phyloP scores from a whole-genome alignment of 1,140 invertebrate species.

The Caenorhabditis tropicalis region DNA sequence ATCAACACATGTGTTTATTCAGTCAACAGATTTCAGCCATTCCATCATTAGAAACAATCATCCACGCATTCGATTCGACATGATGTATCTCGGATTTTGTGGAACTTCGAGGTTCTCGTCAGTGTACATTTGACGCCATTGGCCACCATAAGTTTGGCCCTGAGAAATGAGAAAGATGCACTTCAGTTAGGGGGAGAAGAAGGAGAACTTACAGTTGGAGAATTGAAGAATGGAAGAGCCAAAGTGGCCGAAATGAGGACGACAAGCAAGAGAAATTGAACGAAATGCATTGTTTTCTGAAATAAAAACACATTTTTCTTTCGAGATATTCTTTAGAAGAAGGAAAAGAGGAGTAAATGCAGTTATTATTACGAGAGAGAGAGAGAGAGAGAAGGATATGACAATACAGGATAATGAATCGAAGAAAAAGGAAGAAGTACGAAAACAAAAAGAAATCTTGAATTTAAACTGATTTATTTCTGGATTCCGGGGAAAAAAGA shows the following conservation, averaged over 20 bases:
- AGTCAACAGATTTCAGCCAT: too few relatives aligned
- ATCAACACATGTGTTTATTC: conserved; percentile 13
- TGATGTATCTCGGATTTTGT: conserved; percentile 34
- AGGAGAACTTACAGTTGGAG: conserved; percentile 8
- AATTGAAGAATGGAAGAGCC: conserved; percentile 33
- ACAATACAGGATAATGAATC: background rate
- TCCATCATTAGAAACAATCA: too few relatives aligned
- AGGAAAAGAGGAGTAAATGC: background rate
- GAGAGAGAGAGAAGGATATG: background rate
- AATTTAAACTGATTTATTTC: background rate
- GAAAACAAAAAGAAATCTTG: background rate
- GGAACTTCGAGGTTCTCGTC: conserved; percentile 17
- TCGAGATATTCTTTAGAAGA: background rate
- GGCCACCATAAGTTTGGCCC: conserved; percentile 20
- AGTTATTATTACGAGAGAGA: background rate
- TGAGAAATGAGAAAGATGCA: too few relatives aligned
- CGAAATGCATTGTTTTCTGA: conserved; percentile 23
- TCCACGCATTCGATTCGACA: conserved; percentile 35
- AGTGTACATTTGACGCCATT: conserved; percentile 43
- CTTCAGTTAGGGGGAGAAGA: too few relatives aligned
- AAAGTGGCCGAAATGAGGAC: conserved; percentile 1
- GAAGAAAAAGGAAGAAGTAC: background rate
- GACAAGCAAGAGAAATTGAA: conserved; percentile 23
- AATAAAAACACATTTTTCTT: background rate
- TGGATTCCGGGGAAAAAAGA: too few relatives aligned